Percentiles rank a stretch among this genome's conserved stretches.
Conservation (phyloP, 2,113 vertebrate genomes). For the Protomyctophum bolini region DNA sequence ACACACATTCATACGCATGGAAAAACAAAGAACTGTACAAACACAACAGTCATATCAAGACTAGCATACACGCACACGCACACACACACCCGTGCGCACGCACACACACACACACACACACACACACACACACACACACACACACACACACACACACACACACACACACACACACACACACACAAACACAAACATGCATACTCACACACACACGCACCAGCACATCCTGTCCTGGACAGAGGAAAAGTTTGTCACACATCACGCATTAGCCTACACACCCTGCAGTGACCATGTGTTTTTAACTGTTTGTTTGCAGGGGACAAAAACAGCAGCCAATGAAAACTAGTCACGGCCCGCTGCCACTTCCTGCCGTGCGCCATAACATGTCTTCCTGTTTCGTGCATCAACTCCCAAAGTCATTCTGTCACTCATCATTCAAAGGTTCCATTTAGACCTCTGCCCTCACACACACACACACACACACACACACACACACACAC, state of each 20-base stretch:
- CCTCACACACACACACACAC: conserved; percentile 1
- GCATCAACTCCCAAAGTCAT: conserved; percentile 26
- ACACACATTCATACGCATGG: conserved; percentile 4
- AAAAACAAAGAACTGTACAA: no score
- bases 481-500: conserved; percentile 10
- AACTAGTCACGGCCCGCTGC: conserved; percentile 24
- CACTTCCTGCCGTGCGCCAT: conserved; percentile 37
- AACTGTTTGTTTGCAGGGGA: conserved; percentile 35
- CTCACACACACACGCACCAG: neutral
- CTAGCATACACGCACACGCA: no score
- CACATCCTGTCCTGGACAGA: conserved; percentile 6
- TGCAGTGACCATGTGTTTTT: conserved; percentile 51
- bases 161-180: conserved; percentile 2
- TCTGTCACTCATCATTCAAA: conserved; percentile 18
- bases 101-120: conserved; percentile 13
- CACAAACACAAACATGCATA: conserved; percentile 8
- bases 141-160: neutral
- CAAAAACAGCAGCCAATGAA: conserved; percentile 5
- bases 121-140: neutral
- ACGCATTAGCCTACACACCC: conserved; percentile 3
- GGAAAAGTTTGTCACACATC: conserved; percentile 37
- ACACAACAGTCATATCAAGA: no score
- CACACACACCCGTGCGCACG: neutral
- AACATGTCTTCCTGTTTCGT: conserved; percentile 35
- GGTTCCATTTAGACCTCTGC: conserved; percentile 30